Conservation (phyloP, 2,888 invertebrate genomes). For the Eristalinus sepulchralis region DNA sequence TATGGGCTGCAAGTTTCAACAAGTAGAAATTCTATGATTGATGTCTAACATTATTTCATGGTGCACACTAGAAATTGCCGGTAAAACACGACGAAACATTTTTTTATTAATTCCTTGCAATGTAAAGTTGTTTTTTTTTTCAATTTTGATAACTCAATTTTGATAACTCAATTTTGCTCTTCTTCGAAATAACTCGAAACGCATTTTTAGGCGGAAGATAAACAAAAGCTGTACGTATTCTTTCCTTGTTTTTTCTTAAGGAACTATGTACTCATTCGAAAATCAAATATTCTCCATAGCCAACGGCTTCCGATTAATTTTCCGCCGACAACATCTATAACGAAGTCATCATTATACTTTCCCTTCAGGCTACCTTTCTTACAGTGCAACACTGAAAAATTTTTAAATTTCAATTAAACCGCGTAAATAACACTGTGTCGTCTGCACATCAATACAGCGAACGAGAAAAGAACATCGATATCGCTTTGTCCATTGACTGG, state of each 20-base stretch:
- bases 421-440: conserved; percentile 32
- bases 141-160: no score
- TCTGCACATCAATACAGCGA: conserved; percentile 37
- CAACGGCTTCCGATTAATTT: conserved; percentile 54
- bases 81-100: no score
- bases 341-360: neutral
- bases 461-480: conserved; percentile 44
- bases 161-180: no score
- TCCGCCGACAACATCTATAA: conserved; percentile 17
- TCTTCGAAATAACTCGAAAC: no score
- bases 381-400: conserved; percentile 3
- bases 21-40: no score
- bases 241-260: conserved; percentile 8
- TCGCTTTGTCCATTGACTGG: conserved; percentile 36
- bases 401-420: conserved; percentile 49
- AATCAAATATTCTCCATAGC: conserved; percentile 54
- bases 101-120: no score
- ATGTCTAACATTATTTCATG: no score
- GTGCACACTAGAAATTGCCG: no score
- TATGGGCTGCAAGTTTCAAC: no score
- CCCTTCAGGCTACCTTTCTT: neutral
- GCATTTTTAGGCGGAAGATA: no score
- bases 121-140: no score
- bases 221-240: no score
- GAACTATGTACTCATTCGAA: conserved; percentile 32